Evolutionary conservation across 2,888 invertebrate species (phyloP).

Genomic region (Apoderus coryli): DNA sequence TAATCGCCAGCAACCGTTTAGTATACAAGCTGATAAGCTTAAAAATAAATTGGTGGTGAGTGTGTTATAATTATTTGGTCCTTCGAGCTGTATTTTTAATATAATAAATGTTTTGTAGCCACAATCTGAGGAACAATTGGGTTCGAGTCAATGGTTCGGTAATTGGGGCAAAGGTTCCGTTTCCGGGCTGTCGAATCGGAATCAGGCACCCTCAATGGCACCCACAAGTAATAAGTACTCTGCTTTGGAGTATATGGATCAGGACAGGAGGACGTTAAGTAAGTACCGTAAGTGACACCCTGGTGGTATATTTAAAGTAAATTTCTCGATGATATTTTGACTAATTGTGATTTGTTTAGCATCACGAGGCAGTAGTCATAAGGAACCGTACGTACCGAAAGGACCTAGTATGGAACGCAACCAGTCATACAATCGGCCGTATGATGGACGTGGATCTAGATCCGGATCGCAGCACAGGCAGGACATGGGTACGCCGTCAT

Average conservation of each 20-base stretch:
- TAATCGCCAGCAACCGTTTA: slow-evolving; percentile 23
- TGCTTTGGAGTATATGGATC: slow-evolving; percentile 33
- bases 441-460: slow-evolving; percentile 36
- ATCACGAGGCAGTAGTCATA: no score
- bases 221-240: slow-evolving; percentile 36
- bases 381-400: slow-evolving; percentile 31
- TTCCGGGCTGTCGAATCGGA: slow-evolving; percentile 28
- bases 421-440: slow-evolving; percentile 18
- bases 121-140: slow-evolving; percentile 33
- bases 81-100: background rate
- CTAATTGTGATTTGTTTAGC: no score
- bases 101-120: no score
- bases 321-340: no score
- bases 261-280: slow-evolving; percentile 23
- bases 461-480: slow-evolving; percentile 44
- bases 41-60: slow-evolving; percentile 36
- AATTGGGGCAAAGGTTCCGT: slow-evolving; percentile 31
- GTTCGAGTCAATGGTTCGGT: slow-evolving; percentile 30
- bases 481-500: slow-evolving; percentile 19
- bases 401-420: slow-evolving; percentile 30
- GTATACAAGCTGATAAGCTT: slow-evolving; percentile 36
- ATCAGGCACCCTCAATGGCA: slow-evolving; percentile 11
- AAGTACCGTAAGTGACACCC: no score
- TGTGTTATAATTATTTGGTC: background rate
- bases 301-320: no score